phyloP scores from a whole-genome alignment of 2,113 vertebrate species.

The Solenodon paradoxus region DNA sequence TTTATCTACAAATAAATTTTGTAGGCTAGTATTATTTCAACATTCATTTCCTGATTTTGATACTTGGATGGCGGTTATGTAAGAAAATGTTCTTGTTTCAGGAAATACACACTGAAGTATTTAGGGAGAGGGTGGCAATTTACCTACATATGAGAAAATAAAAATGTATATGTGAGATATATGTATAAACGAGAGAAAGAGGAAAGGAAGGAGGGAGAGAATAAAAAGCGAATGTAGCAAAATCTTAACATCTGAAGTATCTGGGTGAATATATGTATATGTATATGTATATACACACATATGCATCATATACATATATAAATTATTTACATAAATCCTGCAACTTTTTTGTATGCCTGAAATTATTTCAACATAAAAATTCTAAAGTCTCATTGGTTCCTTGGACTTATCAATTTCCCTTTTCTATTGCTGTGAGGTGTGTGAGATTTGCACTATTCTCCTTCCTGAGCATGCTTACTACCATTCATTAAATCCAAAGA shows the following conservation, averaged over 20 bases:
- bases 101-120: neutral
- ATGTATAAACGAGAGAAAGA: neutral
- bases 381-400: neutral
- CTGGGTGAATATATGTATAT: neutral
- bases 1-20: constrained; percentile 3
- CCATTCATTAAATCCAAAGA: neutral
- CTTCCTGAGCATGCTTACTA: neutral
- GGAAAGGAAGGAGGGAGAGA: neutral
- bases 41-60: constrained; percentile 2
- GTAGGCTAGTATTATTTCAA: neutral
- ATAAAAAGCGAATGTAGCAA: neutral
- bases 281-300: too few species aligned
- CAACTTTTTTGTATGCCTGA: neutral
- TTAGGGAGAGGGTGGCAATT: neutral
- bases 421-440: neutral
- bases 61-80: neutral
- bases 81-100: neutral
- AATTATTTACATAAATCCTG: neutral
- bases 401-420: neutral
- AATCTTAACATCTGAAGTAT: neutral
- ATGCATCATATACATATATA: too few species aligned
- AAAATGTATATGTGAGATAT: neutral
- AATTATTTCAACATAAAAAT: neutral
- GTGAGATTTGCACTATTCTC: neutral
- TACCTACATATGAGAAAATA: neutral